Percentiles rank a stretch among this genome's conserved stretches.
Conservation (phyloP, 2,888 invertebrate genomes). For the Acanthosepion esculentum region DNA sequence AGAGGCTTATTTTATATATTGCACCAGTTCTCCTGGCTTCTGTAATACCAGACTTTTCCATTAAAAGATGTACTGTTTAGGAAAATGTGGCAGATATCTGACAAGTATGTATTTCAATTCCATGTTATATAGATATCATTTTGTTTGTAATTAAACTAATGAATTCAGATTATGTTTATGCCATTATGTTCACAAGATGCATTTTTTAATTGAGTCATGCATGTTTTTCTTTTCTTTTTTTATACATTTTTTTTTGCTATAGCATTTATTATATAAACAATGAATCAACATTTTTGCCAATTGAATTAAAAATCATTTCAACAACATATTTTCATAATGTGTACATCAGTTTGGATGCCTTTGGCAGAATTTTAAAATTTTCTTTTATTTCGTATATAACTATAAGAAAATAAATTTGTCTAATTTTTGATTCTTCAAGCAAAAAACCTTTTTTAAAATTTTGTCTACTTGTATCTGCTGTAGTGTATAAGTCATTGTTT, state of each 20-base stretch:
- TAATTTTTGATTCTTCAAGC: no score
- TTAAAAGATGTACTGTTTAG: conserved; percentile 7
- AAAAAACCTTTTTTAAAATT: no score
- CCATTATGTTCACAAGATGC: background rate
- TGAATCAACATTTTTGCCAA: background rate
- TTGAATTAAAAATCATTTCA: background rate
- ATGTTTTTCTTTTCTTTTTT: background rate
- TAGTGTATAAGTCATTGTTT: no score
- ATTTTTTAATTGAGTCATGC: background rate
- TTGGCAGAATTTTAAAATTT: background rate
- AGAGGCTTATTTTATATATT: background rate
- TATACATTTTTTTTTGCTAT: background rate
- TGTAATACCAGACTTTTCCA: no score
- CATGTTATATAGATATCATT: background rate
- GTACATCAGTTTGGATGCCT: background rate
- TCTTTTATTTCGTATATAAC: background rate
- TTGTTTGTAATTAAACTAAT: background rate
- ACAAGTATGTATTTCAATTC: background rate
- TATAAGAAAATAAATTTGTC: no score
- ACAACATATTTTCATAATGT: background rate
- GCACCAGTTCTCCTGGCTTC: background rate
- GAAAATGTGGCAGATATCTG: background rate
- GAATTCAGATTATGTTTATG: background rate
- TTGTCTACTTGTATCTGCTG: no score
- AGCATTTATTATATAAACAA: background rate